phyloP scores from a whole-genome alignment of 2,797 vertebrate genomes.

The Bufotes viridis region DNA sequence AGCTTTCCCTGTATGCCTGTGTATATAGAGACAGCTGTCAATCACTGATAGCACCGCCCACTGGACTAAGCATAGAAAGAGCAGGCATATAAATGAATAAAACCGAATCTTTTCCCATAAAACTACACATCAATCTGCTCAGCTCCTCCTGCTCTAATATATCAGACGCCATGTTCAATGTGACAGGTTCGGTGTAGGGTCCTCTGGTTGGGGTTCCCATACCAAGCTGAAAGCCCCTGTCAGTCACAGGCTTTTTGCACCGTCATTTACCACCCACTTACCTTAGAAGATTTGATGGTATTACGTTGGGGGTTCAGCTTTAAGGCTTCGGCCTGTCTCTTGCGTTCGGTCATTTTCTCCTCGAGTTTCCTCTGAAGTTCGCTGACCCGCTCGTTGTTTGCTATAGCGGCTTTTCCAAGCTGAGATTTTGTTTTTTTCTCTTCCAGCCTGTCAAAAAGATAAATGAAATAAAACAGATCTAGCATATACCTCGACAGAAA shows the following conservation, averaged over 20 bases:
- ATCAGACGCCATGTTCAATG: too few relatives aligned
- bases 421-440: conserved; percentile 72
- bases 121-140: too few relatives aligned
- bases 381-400: conserved; percentile 75
- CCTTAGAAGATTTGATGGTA: conserved; percentile 50
- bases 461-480: conserved; percentile 30
- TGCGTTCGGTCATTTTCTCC: conserved; percentile 76
- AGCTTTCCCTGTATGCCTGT: too few relatives aligned
- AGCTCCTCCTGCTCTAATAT: too few relatives aligned
- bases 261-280: neutral
- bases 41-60: too few relatives aligned
- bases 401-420: conserved; percentile 60
- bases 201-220: neutral
- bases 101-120: too few relatives aligned
- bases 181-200: neutral
- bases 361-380: conserved; percentile 77
- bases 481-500: neutral
- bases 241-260: too few relatives aligned
- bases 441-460: conserved; percentile 73
- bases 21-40: too few relatives aligned
- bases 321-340: conserved; percentile 69
- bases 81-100: too few relatives aligned
- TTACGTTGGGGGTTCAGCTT: conserved; percentile 65
- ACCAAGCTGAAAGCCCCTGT: neutral
- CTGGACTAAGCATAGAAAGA: too few relatives aligned